Evolutionary conservation across 2,797 vertebrate genomes (phyloP).

Genomic region (Momotus momota): DNA sequence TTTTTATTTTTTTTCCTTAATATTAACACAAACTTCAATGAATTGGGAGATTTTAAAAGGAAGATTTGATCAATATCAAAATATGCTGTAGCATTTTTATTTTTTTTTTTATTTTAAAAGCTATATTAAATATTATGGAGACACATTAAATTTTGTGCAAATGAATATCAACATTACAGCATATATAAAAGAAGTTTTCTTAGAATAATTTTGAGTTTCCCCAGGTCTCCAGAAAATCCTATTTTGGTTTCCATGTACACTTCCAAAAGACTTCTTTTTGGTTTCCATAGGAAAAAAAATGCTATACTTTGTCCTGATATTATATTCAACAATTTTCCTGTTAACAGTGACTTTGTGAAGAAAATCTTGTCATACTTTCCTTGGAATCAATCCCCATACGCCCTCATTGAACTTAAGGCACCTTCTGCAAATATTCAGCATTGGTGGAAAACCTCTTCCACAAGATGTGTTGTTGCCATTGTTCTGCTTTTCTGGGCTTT

Average conservation of each 20-base stretch:
- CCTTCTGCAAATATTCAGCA: background rate
- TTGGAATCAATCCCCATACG: background rate
- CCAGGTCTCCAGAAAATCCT: background rate
- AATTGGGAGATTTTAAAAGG: background rate
- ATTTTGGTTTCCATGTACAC: background rate
- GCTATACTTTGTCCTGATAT: background rate
- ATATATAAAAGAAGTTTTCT: background rate
- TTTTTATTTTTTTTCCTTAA: background rate
- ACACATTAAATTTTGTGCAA: background rate
- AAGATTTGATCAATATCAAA: background rate
- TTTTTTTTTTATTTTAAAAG: background rate
- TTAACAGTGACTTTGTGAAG: background rate
- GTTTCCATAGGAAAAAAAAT: background rate
- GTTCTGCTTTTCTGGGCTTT: background rate
- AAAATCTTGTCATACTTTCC: background rate
- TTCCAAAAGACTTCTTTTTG: background rate
- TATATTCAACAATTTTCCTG: background rate
- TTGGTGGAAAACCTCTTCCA: background rate
- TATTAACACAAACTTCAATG: background rate
- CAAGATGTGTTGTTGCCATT: fast-evolving
- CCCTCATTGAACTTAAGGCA: background rate
- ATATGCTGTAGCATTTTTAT: background rate
- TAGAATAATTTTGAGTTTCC: background rate
- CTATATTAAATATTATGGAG: background rate
- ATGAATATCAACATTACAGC: background rate